Evolutionary conservation across 1,140 invertebrate genomes (phyloP).

Genomic region (Eufriesea mexicana): DNA sequence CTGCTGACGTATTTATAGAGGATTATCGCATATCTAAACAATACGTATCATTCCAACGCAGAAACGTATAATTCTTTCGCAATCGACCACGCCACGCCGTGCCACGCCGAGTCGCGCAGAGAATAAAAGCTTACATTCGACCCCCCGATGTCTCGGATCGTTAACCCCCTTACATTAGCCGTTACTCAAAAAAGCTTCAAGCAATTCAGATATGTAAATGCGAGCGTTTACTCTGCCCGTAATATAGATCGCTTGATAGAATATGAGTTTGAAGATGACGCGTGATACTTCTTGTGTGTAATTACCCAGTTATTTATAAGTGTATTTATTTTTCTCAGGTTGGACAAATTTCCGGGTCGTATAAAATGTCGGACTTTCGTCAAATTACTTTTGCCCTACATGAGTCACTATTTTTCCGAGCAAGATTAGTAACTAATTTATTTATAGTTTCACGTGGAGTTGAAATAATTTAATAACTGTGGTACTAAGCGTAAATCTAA

Average conservation of each 20-base stretch:
- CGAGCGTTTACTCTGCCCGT: neutral
- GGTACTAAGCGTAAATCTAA: too few species aligned
- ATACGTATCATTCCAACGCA: constrained; percentile 25
- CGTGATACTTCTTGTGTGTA: neutral
- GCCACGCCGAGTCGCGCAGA: neutral
- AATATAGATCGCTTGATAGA: neutral
- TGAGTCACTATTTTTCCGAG: too few species aligned
- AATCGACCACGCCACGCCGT: neutral
- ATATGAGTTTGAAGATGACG: neutral
- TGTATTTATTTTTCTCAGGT: neutral
- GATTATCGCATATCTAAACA: constrained; percentile 49
- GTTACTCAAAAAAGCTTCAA: constrained; percentile 10
- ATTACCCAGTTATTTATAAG: neutral
- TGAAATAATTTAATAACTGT: too few species aligned
- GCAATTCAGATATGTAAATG: constrained; percentile 38
- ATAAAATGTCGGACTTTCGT: neutral
- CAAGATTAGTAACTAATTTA: too few species aligned
- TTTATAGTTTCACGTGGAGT: too few species aligned
- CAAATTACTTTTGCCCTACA: neutral
- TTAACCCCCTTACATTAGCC: constrained; percentile 16
- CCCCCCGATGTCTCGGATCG: constrained; percentile 1
- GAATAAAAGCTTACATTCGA: constrained; percentile 13
- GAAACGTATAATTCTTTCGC: constrained; percentile 36
- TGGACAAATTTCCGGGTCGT: neutral
- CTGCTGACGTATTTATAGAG: constrained; percentile 29